phyloP scores from a whole-genome alignment of 2,113 vertebrate genomes.

The Rallus limicola region DNA sequence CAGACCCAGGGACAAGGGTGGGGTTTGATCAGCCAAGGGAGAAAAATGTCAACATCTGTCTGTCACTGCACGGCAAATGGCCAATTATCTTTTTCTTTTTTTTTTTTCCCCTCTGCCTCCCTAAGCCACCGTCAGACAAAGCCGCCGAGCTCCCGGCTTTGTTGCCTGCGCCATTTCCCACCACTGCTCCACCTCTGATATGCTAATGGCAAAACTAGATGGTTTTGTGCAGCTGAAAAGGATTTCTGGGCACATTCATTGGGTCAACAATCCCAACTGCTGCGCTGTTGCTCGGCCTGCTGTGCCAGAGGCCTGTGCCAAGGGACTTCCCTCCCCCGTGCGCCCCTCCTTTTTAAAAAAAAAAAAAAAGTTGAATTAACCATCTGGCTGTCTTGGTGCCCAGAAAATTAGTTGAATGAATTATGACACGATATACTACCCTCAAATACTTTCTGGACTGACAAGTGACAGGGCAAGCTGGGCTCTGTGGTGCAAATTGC shows the following conservation, averaged over 20 bases:
- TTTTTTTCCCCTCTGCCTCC: slow-evolving; percentile 72
- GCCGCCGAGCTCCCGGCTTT: slow-evolving; percentile 54
- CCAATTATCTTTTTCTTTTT: slow-evolving; percentile 77
- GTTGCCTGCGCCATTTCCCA: slow-evolving; percentile 79
- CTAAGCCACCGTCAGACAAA: slow-evolving; percentile 78
- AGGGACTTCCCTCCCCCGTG: background rate
- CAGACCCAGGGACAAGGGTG: background rate
- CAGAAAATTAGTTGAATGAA: slow-evolving; percentile 36
- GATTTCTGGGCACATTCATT: slow-evolving; percentile 69
- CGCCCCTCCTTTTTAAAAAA: background rate
- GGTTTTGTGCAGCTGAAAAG: slow-evolving; percentile 74
- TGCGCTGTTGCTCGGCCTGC: slow-evolving; percentile 25
- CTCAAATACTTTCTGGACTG: background rate
- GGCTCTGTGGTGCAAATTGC: background rate
- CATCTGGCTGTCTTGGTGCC: slow-evolving; percentile 59
- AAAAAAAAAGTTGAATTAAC: slow-evolving; percentile 32
- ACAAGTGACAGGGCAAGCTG: background rate
- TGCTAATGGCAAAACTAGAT: slow-evolving; percentile 75
- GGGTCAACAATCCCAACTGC: slow-evolving; percentile 63
- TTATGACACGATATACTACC: background rate
- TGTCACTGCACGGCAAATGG: slow-evolving; percentile 64
- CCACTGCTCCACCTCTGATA: slow-evolving; percentile 75
- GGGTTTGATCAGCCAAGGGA: slow-evolving; percentile 30
- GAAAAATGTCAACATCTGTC: slow-evolving; percentile 77
- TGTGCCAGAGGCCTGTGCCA: slow-evolving; percentile 18